Conservation (phyloP, 2,888 invertebrate genomes). For the Zygaena filipendulae region DNA sequence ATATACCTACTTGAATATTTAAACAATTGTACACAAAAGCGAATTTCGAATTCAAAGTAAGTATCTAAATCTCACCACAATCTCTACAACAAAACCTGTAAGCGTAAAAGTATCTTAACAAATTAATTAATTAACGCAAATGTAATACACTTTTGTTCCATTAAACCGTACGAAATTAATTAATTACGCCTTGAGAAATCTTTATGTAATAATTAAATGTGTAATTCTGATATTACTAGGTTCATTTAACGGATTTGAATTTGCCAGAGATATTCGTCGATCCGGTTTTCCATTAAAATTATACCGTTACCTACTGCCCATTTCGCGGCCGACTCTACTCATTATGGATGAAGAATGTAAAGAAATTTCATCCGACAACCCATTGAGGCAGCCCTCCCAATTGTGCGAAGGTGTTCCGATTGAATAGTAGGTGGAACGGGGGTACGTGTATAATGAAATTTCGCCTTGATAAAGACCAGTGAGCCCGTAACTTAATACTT, state of each 20-base stretch:
- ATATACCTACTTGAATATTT: no score
- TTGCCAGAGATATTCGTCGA: constrained; percentile 52
- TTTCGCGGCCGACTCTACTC: constrained; percentile 59
- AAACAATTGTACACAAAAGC: no score
- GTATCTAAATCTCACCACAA: no score
- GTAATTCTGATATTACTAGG: constrained; percentile 33
- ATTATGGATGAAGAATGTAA: constrained; percentile 63
- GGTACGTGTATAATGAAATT: constrained; percentile 66
- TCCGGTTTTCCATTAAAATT: constrained; percentile 58
- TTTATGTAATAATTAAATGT: constrained; percentile 32
- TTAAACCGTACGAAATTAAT: constrained; percentile 18
- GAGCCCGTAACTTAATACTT: constrained; percentile 63
- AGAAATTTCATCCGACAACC: constrained; percentile 67
- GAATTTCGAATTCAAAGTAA: no score
- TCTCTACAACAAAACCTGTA: no score
- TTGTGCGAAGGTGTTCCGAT: constrained; percentile 66
- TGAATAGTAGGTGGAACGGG: constrained; percentile 58
- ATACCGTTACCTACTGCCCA: constrained; percentile 58
- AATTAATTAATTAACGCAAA: neutral
- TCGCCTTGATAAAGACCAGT: constrained; percentile 61
- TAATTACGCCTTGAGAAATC: constrained; percentile 25
- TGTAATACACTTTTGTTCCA: neutral
- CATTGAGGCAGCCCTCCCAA: constrained; percentile 63
- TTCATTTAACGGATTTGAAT: constrained; percentile 58
- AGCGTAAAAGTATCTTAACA: no score